A percentile compares a stretch with the other conserved stretches of the same genome.
These are phyloP conservation scores for Diaprepes abbreviatus DNA, from an alignment of 2,888 invertebrate species.

Conservation along the genomic window DNA sequence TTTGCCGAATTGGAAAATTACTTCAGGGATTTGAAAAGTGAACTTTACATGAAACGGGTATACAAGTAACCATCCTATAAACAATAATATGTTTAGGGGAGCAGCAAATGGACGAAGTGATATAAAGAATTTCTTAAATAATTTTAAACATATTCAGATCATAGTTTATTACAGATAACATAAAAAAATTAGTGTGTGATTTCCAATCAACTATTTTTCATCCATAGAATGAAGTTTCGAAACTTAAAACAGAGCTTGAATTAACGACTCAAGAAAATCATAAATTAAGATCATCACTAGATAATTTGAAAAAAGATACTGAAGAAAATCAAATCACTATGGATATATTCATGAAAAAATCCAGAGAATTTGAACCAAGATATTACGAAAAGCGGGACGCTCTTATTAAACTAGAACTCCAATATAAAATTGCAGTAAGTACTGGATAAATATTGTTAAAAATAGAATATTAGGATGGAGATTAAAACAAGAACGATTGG, in stretches of 20 bases:
- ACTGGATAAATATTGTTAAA: too few relatives aligned
- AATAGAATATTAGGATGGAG: too few relatives aligned
- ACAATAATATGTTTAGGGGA: too few relatives aligned
- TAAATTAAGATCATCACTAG: slow-evolving; percentile 47
- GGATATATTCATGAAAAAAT: slow-evolving; percentile 52
- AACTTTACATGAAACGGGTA: slow-evolving; percentile 60
- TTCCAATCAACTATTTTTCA: too few relatives aligned
- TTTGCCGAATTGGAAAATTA: slow-evolving; percentile 54
- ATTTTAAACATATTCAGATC: too few relatives aligned
- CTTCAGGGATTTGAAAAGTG: slow-evolving; percentile 57
- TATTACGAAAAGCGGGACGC: slow-evolving; percentile 51
- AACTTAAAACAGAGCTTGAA: slow-evolving; percentile 53
- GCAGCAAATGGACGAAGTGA: too few relatives aligned
- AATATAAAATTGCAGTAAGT: slow-evolving; percentile 54
- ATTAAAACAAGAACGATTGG: too few relatives aligned
- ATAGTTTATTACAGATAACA: too few relatives aligned
- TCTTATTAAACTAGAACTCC: slow-evolving; percentile 52
- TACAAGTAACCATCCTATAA: too few relatives aligned
- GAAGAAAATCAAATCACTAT: slow-evolving; percentile 54
- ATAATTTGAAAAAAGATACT: slow-evolving; percentile 46
- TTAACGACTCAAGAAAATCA: slow-evolving; percentile 49
- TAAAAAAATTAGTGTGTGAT: too few relatives aligned
- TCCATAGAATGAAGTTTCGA: slow-evolving; percentile 54
- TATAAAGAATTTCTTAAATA: too few relatives aligned
- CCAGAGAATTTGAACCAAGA: slow-evolving; percentile 50